phyloP scores from a whole-genome alignment of 2,113 vertebrate species.

The Gnathonemus echidnorhynchus region DNA sequence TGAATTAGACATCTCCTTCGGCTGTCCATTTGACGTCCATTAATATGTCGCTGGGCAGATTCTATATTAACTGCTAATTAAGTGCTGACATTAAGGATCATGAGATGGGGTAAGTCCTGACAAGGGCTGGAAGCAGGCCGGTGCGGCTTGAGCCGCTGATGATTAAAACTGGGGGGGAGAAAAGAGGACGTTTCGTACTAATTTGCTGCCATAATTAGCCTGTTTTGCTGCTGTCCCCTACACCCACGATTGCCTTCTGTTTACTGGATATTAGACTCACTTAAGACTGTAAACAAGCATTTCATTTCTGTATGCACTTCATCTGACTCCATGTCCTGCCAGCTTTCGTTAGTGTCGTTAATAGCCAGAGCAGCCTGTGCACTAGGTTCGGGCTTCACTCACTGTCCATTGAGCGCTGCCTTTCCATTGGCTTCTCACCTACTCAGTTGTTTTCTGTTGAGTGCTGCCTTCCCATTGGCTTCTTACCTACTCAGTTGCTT shows the following conservation, averaged over 20 bases:
- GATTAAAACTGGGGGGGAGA: conserved; percentile 36
- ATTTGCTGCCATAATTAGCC: conserved; percentile 32
- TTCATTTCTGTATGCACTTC: conserved; percentile 13
- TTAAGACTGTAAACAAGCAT: conserved; percentile 29
- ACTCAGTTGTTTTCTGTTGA: background rate
- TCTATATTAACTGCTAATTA: conserved; percentile 57
- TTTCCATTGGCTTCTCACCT: background rate
- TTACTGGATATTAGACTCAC: conserved; percentile 29
- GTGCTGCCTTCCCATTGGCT: background rate
- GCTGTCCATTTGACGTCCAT: conserved; percentile 49
- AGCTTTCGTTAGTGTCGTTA: background rate
- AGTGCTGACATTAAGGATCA: conserved; percentile 48
- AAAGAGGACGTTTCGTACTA: conserved; percentile 29
- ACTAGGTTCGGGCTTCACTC: background rate
- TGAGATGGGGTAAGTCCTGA: conserved; percentile 47
- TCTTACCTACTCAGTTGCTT: background rate
- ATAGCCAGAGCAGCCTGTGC: background rate
- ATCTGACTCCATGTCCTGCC: background rate
- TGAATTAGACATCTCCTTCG: conserved; percentile 49
- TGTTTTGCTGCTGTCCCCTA: conserved; percentile 12
- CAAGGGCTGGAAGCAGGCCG: conserved; percentile 42
- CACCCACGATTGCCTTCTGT: conserved; percentile 22
- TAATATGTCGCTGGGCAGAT: conserved; percentile 51
- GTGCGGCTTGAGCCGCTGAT: conserved; percentile 39
- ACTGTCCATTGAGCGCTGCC: background rate